Evolutionary conservation across 2,888 invertebrate species (phyloP), one percentile per base, ranked within the genome.

Genomic region (Dryadula phaetusa): DNA sequence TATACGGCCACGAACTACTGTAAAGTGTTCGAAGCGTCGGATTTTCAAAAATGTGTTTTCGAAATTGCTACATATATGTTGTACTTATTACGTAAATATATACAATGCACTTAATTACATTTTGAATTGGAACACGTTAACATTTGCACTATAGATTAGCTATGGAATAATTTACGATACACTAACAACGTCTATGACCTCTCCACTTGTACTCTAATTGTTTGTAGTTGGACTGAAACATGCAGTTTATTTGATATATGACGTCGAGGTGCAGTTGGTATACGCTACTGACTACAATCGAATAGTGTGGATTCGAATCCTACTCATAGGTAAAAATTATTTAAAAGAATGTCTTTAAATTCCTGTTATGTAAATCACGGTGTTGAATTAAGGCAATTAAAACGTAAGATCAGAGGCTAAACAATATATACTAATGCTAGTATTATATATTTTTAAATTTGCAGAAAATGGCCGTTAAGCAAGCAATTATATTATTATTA

Each of bases 391-490:
- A 6, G 32, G 1, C 7, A 32, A n/a, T n/a, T n/a, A n/a, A n/a
- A 32, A 32, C 8, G 32, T 8, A 32, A 32, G 32, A 7, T 5
- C 32, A 32, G 32, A 32, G 3, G 1, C n/a, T n/a, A n/a, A n/a
- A n/a, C n/a, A n/a, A n/a, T n/a, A n/a, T n/a, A n/a, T n/a, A n/a
- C n/a, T n/a, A n/a, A n/a, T n/a, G n/a, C n/a, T n/a, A n/a, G n/a
- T n/a, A n/a, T n/a, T n/a, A n/a, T n/a, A 12, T 37, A 3, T 52
- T 16, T 44, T 3, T 4, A 60, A 14, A 28, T 70, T 72, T 74
- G 28, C 73, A 84, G 81, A 78, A 72, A 61, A 83, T 82, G 80
- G 71, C 72, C 40, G 64, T 78, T 28, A 67, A 76, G 67, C 72
- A 74, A 40, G 22, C 79, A 1, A 42, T 86, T n/a, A 54, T 85